Evolutionary conservation across 2,113 vertebrate genomes (phyloP).

Genomic region (Echinops telfairi): DNA sequence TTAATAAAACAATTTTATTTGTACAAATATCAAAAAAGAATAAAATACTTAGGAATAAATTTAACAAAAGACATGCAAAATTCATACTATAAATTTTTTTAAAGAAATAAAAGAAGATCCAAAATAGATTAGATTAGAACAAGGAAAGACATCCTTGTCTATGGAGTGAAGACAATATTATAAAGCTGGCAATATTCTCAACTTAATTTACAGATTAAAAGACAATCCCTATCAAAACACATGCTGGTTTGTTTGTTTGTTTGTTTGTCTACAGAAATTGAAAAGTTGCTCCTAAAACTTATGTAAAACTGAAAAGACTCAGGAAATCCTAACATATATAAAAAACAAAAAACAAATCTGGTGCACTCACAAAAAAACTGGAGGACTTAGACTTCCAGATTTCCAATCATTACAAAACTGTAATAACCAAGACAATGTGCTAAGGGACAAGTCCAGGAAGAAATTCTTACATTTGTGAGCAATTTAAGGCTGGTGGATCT

Average conservation of each 20-base stretch:
- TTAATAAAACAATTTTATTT: conserved; percentile 14
- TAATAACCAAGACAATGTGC: not conserved
- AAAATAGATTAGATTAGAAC: no score
- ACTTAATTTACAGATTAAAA: not conserved
- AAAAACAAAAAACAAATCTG: not conserved
- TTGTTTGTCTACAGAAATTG: no score
- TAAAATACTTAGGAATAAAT: not conserved
- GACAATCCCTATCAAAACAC: not conserved
- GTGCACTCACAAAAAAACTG: not conserved
- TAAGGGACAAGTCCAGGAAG: no score
- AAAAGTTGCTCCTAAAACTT: not conserved
- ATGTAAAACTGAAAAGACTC: no score
- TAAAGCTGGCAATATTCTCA: not conserved
- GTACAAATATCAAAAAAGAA: not conserved
- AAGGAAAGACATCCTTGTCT: no score
- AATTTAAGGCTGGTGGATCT: no score
- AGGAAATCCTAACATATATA: no score
- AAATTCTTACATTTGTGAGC: no score
- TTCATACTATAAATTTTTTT: no score
- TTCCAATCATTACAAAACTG: not conserved
- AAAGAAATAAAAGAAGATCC: no score
- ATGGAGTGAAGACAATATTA: not conserved
- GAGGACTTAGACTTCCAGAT: not conserved
- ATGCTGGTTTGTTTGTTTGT: not conserved
- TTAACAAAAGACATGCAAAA: not conserved